Percentiles rank a stretch among this genome's conserved stretches.
Conservation (phyloP, 2,113 vertebrate genomes). For the Oceanites oceanicus region DNA sequence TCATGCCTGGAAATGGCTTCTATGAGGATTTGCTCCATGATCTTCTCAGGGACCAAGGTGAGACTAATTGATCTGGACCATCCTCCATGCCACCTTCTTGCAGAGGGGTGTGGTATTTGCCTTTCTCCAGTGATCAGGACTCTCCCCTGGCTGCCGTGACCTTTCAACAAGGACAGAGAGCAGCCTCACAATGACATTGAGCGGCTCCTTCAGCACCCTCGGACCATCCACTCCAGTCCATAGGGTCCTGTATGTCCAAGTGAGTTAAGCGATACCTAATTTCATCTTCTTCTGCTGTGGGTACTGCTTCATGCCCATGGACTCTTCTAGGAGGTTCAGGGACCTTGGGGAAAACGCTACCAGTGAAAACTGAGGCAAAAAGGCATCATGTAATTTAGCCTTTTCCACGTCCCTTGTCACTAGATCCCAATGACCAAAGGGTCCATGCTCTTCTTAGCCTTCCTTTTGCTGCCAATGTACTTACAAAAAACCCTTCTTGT, state of each 20-base stretch:
- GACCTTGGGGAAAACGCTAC: background rate
- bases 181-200: accelerated
- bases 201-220: background rate
- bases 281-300: background rate
- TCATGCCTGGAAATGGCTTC: background rate
- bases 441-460: background rate
- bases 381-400: background rate
- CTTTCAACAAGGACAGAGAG: background rate
- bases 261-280: background rate
- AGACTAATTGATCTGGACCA: background rate
- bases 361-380: background rate
- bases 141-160: background rate
- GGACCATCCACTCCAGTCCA: accelerated
- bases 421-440: background rate
- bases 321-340: background rate
- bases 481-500: background rate
- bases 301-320: background rate
- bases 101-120: background rate
- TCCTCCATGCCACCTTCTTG: background rate
- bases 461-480: background rate
- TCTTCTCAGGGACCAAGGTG: background rate
- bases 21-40: background rate
- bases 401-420: background rate
- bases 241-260: background rate
- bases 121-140: background rate